Conservation (phyloP, 1,140 invertebrate species). For the Zaprionus nigranus region DNA sequence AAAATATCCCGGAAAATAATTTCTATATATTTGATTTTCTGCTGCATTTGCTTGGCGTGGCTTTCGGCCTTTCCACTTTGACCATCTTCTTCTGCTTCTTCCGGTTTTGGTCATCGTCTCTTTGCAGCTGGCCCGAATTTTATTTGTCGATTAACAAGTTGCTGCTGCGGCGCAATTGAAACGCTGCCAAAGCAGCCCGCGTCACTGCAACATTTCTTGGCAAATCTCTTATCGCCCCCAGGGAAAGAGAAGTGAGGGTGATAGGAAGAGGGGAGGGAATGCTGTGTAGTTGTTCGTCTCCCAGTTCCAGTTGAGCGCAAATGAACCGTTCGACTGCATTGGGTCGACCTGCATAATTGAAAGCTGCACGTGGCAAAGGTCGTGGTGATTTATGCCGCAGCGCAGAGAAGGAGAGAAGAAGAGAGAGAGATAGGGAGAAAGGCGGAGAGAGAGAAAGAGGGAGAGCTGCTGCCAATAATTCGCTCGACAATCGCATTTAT, state of each 20-base stretch:
- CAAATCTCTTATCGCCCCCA: slow-evolving; percentile 65
- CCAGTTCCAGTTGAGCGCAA: slow-evolving; percentile 65
- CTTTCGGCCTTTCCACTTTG: slow-evolving; percentile 10
- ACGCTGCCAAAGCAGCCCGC: slow-evolving; percentile 51
- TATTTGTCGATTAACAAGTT: slow-evolving; percentile 76
- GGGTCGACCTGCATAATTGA: slow-evolving; percentile 55
- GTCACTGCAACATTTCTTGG: slow-evolving; percentile 55
- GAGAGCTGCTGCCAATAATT: slow-evolving; percentile 4
- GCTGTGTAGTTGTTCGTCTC: slow-evolving; percentile 10
- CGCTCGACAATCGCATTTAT: slow-evolving; percentile 13
- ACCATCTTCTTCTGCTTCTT: slow-evolving; percentile 5
- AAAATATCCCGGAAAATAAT: slow-evolving; percentile 44
- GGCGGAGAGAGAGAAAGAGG: background rate
- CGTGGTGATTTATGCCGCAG: slow-evolving; percentile 49
- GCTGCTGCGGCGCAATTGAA: slow-evolving; percentile 43
- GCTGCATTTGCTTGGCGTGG: slow-evolving; percentile 53
- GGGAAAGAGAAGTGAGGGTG: background rate
- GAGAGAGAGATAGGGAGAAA: too few species aligned
- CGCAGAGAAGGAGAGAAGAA: background rate
- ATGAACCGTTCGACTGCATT: slow-evolving; percentile 51
- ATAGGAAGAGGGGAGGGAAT: background rate
- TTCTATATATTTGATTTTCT: slow-evolving; percentile 71
- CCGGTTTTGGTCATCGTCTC: slow-evolving; percentile 1
- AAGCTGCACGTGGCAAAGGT: slow-evolving; percentile 36
- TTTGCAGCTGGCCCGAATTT: slow-evolving; percentile 29